Evolutionary conservation across 2,888 invertebrate genomes (phyloP).

Genomic region (Lepidocyrtinus sp.): DNA sequence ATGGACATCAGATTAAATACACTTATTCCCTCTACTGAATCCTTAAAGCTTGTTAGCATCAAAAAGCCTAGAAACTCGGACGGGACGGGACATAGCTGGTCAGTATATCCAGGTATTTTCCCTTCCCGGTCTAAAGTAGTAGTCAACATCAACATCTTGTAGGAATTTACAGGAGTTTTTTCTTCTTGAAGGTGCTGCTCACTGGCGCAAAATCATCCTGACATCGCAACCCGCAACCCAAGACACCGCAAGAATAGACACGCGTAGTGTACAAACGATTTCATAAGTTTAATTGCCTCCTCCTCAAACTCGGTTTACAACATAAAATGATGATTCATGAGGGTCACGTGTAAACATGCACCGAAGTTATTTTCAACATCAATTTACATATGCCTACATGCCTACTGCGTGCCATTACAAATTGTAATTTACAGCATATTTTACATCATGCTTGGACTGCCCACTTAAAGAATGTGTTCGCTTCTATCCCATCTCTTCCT

Average conservation of each 20-base stretch:
- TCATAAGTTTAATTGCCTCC: not conserved
- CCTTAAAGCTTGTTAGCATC: not conserved
- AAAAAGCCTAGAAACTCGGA: not conserved
- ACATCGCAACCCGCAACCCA: not conserved
- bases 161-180: too few relatives aligned
- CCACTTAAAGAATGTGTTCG: too few relatives aligned
- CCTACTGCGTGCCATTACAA: not conserved
- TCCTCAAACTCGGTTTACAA: not conserved
- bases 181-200: not conserved
- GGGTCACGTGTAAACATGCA: not conserved
- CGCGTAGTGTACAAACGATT: not conserved
- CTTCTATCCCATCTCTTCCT: not conserved
- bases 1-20: too few relatives aligned
- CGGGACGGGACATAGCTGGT: not conserved
- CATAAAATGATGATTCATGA: not conserved
- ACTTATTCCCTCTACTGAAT: not conserved
- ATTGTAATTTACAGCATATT: not conserved
- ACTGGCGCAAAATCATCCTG: not conserved
- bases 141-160: too few relatives aligned
- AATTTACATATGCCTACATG: not conserved
- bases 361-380: not conserved
- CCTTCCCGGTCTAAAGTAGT: not conserved
- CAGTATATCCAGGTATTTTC: not conserved
- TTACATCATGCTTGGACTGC: not conserved
- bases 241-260: not conserved